Evolutionary conservation across 2,113 vertebrate species (phyloP).

Genomic region (Clarias batrachus): DNA sequence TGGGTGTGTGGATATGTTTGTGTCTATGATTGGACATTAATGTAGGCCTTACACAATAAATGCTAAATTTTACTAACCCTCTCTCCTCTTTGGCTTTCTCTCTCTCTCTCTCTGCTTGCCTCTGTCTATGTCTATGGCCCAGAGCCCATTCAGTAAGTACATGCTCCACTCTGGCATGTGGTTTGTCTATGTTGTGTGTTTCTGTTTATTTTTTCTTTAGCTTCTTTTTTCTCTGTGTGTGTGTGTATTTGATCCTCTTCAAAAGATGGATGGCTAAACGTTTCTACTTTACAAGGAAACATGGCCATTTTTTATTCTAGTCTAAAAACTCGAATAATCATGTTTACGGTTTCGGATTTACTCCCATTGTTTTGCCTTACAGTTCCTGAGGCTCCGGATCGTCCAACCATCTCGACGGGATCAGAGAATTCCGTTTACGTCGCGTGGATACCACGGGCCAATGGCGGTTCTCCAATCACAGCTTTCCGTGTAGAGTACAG

Average conservation of each 20-base stretch:
- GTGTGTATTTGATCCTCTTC: slow-evolving; percentile 13
- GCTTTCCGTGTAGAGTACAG: slow-evolving; percentile 94
- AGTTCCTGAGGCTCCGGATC: slow-evolving; percentile 94
- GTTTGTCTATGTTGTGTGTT: slow-evolving; percentile 52
- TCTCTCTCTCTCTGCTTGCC: slow-evolving; percentile 53
- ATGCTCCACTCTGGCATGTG: slow-evolving; percentile 59
- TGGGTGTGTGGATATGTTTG: not conserved
- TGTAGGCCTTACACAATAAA: slow-evolving; percentile 9
- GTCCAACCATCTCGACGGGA: slow-evolving; percentile 89
- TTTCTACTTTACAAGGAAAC: slow-evolving; percentile 21
- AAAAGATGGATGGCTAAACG: slow-evolving; percentile 10
- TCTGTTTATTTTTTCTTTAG: slow-evolving; percentile 46
- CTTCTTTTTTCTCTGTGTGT: slow-evolving; percentile 22
- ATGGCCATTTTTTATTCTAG: not conserved
- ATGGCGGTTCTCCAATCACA: slow-evolving; percentile 93
- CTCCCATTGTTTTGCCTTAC: slow-evolving; percentile 28
- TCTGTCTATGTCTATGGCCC: slow-evolving; percentile 65
- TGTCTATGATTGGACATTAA: slow-evolving; percentile 1
- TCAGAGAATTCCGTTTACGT: slow-evolving; percentile 93
- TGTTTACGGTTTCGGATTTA: not conserved
- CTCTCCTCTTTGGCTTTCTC: slow-evolving; percentile 55
- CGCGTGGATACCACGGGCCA: slow-evolving; percentile 94
- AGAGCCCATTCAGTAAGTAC: slow-evolving; percentile 74
- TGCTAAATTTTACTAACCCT: slow-evolving; percentile 60
- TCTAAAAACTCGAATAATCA: slow-evolving; percentile 1